Conservation (phyloP, 2,797 vertebrate genomes). For the Mastacembelus armatus region DNA sequence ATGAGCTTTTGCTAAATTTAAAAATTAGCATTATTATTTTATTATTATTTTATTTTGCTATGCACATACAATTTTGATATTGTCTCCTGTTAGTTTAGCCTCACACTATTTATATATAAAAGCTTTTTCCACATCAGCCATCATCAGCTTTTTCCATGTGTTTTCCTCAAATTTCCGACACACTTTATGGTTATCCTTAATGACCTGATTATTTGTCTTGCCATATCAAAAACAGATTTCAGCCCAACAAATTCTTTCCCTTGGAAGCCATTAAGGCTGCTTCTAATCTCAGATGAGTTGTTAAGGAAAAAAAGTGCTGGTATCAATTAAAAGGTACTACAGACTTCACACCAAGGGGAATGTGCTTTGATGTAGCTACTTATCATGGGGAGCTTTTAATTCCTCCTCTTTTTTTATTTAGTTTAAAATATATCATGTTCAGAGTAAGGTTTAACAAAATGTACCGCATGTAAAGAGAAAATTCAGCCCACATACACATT, state of each 20-base stretch:
- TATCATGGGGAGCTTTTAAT: slow-evolving; percentile 38
- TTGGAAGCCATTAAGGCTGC: slow-evolving; percentile 72
- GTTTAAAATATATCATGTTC: slow-evolving; percentile 34
- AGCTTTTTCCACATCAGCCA: slow-evolving; percentile 57
- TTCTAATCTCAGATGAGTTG: slow-evolving; percentile 70
- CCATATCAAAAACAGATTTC: slow-evolving; percentile 81
- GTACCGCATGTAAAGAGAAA: slow-evolving; percentile 1
- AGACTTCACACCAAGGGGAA: slow-evolving; percentile 72
- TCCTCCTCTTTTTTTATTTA: slow-evolving; percentile 20
- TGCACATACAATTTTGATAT: neutral
- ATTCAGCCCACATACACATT: slow-evolving; percentile 4
- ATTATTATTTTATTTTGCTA: slow-evolving; percentile 11
- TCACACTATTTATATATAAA: slow-evolving; percentile 68
- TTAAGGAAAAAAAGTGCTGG: slow-evolving; percentile 67
- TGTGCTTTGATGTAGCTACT: slow-evolving; percentile 66
- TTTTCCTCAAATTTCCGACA: slow-evolving; percentile 76
- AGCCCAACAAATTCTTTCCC: slow-evolving; percentile 71
- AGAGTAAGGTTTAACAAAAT: slow-evolving; percentile 19
- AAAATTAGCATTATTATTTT: no score
- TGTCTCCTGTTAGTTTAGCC: neutral
- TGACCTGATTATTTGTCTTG: slow-evolving; percentile 80
- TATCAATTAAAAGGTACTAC: slow-evolving; percentile 76
- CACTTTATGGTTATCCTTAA: slow-evolving; percentile 79
- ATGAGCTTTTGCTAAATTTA: no score
- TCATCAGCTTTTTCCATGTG: slow-evolving; percentile 76